Percentiles rank a stretch among this genome's conserved stretches.
Evolutionary conservation across 1,140 invertebrate genomes (phyloP).

Genomic region (Kradibia gibbosae): DNA sequence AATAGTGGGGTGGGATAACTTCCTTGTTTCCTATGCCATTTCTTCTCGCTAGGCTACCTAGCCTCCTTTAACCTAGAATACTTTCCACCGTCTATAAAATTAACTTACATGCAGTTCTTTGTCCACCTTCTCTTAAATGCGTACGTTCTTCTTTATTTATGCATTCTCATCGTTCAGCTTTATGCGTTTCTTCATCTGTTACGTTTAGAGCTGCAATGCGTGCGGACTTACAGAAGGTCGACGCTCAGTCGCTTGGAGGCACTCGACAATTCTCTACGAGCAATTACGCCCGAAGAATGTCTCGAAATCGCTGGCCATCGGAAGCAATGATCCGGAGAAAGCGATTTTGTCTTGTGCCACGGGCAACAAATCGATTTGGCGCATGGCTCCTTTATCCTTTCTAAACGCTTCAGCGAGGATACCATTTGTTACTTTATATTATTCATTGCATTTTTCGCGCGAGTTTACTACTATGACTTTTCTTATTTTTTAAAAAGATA

Average conservation of each 20-base stretch:
- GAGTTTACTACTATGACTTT: background rate
- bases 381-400: background rate
- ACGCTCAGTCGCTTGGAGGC: background rate
- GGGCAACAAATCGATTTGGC: conserved; percentile 44
- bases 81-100: conserved; percentile 4
- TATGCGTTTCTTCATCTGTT: conserved; percentile 5
- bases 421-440: background rate
- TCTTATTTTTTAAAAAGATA: background rate
- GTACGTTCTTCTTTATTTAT: background rate
- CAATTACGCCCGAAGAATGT: conserved; percentile 57
- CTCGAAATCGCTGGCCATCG: conserved; percentile 41
- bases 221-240: conserved; percentile 28
- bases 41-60: background rate
- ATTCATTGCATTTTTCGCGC: background rate
- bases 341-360: conserved; percentile 36
- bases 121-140: conserved; percentile 14
- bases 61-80: background rate
- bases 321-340: conserved; percentile 49
- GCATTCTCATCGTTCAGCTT: background rate
- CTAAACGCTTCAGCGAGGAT: background rate
- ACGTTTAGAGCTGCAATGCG: background rate
- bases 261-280: conserved; percentile 54
- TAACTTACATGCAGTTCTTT: background rate
- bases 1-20: background rate
- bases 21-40: background rate